Conservation (phyloP, 2,797 vertebrate species). For the Synanceia verrucosa region DNA sequence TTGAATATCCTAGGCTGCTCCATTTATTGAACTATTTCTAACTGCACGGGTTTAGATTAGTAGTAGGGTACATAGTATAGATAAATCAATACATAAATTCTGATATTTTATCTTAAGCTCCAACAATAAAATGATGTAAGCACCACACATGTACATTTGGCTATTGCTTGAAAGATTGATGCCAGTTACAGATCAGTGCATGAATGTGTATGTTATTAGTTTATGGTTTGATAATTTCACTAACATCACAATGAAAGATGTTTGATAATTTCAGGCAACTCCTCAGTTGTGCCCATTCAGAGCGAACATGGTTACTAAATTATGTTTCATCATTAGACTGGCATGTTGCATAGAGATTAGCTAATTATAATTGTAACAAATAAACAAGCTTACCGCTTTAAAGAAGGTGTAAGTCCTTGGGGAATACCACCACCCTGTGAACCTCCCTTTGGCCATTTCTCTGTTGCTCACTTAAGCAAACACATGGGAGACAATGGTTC, state of each 20-base stretch:
- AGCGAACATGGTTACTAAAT: neutral
- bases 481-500: slow-evolving; percentile 2
- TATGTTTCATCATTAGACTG: neutral
- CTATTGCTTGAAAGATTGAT: neutral
- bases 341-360: neutral
- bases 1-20: neutral
- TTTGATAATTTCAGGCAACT: neutral
- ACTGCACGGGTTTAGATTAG: neutral
- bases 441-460: slow-evolving; percentile 40
- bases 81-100: neutral
- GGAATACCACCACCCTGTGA: slow-evolving; percentile 59
- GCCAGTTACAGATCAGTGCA: neutral
- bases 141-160: neutral
- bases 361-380: slow-evolving; percentile 4
- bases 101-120: neutral
- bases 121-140: neutral
- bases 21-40: neutral
- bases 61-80: neutral
- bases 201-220: neutral
- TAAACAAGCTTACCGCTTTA: slow-evolving; percentile 42
- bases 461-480: slow-evolving; percentile 11
- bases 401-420: slow-evolving; percentile 51
- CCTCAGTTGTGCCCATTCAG: neutral
- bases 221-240: neutral
- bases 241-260: neutral